Percentiles rank a stretch among this genome's conserved stretches.
These are phyloP conservation scores for Oryzias javanicus DNA, from an alignment of 2,113 vertebrate genomes.

Conservation along the genomic window DNA sequence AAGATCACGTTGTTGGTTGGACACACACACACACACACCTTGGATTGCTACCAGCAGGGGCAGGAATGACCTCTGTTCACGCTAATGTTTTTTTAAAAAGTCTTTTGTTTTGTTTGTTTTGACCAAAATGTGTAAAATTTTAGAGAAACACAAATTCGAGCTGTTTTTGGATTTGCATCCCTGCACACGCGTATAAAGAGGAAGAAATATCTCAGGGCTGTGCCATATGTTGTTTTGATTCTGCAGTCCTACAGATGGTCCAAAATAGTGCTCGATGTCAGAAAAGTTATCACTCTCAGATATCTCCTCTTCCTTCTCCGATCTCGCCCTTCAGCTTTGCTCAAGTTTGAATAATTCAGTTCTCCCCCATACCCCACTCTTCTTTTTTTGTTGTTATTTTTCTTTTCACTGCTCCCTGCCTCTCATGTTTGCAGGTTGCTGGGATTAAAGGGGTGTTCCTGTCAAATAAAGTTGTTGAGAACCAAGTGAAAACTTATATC, in stretches of 20 bases:
- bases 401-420: constrained; percentile 13
- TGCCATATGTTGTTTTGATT: constrained; percentile 71
- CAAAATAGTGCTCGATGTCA: constrained; percentile 73
- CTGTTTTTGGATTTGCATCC: constrained; percentile 12
- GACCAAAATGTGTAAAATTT: constrained; percentile 13
- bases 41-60: constrained; percentile 36
- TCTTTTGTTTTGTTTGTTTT: constrained; percentile 2
- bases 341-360: constrained; percentile 70
- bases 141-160: constrained; percentile 24
- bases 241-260: constrained; percentile 68
- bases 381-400: constrained; percentile 29
- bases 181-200: constrained; percentile 48
- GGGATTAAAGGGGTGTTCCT: constrained; percentile 99
- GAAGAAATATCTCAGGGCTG: constrained; percentile 61
- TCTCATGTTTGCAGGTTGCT: constrained; percentile 92
- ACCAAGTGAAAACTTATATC: constrained; percentile 96
- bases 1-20: constrained; percentile 35
- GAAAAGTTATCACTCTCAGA: constrained; percentile 58
- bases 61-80: constrained; percentile 42
- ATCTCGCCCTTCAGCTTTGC: constrained; percentile 64
- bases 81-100: constrained; percentile 2
- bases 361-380: constrained; percentile 21
- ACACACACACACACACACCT: constrained; percentile 33
- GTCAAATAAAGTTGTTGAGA: constrained; percentile 96
- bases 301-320: constrained; percentile 40